Conservation (phyloP, 2,113 vertebrate genomes). For the Xenopus tropicalis region UCB_Xtro_10.0 CM004450.2:81667001-81667500, state of each 20-base stretch:
- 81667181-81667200: slow-evolving; percentile 22
- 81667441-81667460: slow-evolving; percentile 72
- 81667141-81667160: slow-evolving; percentile 39
- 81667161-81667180: slow-evolving; percentile 17
- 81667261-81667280: background rate
- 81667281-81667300: background rate
- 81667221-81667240: background rate
- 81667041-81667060: slow-evolving; percentile 49
- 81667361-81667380: slow-evolving; percentile 84
- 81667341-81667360: slow-evolving; percentile 46
- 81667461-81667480: slow-evolving; percentile 55
- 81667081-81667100: slow-evolving; percentile 60
- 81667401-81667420: slow-evolving; percentile 74
- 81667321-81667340: slow-evolving; percentile 3
- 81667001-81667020: slow-evolving; percentile 42
- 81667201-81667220: slow-evolving; percentile 12
- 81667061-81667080: slow-evolving; percentile 44
- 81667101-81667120: slow-evolving; percentile 62
- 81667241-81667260: background rate
- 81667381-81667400: slow-evolving; percentile 82
- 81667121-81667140: slow-evolving; percentile 52
- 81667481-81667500: slow-evolving; percentile 64
- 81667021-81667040: slow-evolving; percentile 51
- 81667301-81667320: background rate
- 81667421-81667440: slow-evolving; percentile 84